A percentile compares a stretch with the other conserved stretches of the same genome.
These are phyloP conservation scores for Leucophenga varia DNA, from an alignment of 1,140 invertebrate genomes.

Conservation along the genomic window DNA sequence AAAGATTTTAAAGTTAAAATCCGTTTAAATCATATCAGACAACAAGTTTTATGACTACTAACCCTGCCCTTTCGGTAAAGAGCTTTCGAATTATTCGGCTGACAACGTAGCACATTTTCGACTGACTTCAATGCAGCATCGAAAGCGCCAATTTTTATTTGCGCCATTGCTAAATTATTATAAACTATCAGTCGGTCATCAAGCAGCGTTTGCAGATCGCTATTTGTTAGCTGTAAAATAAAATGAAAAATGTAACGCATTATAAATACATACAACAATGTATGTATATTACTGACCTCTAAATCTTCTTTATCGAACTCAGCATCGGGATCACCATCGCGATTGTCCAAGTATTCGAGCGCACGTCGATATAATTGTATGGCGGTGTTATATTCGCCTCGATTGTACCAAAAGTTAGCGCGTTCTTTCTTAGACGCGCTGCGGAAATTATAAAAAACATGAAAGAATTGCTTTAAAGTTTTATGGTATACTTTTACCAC, in stretches of 20 bases:
- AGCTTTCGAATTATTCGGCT: slow-evolving; percentile 87
- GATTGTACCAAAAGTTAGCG: slow-evolving; percentile 85
- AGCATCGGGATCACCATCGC: slow-evolving; percentile 60
- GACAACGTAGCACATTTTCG: slow-evolving; percentile 75
- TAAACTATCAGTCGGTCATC: slow-evolving; percentile 80
- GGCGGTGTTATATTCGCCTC: slow-evolving; percentile 74
- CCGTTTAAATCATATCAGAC: neutral
- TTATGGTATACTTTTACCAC: too few relatives aligned
- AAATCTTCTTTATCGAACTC: slow-evolving; percentile 46
- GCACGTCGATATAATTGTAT: slow-evolving; percentile 84
- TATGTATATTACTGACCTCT: slow-evolving; percentile 21
- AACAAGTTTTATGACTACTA: slow-evolving; percentile 2
- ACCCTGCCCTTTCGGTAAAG: slow-evolving; percentile 82
- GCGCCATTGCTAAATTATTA: slow-evolving; percentile 88
- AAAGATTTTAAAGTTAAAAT: slow-evolving; percentile 7
- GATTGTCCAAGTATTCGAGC: slow-evolving; percentile 76
- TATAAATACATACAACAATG: neutral
- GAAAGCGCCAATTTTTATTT: slow-evolving; percentile 81
- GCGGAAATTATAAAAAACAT: neutral
- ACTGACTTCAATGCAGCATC: slow-evolving; percentile 80
- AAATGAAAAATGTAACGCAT: neutral
- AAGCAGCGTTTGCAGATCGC: slow-evolving; percentile 65
- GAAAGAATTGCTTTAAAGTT: neutral
- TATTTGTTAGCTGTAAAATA: slow-evolving; percentile 58
- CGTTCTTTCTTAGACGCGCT: slow-evolving; percentile 79